Base-by-base conservation (phyloP, 1,140 invertebrate genomes). In the Diorhabda carinulata region DNA sequence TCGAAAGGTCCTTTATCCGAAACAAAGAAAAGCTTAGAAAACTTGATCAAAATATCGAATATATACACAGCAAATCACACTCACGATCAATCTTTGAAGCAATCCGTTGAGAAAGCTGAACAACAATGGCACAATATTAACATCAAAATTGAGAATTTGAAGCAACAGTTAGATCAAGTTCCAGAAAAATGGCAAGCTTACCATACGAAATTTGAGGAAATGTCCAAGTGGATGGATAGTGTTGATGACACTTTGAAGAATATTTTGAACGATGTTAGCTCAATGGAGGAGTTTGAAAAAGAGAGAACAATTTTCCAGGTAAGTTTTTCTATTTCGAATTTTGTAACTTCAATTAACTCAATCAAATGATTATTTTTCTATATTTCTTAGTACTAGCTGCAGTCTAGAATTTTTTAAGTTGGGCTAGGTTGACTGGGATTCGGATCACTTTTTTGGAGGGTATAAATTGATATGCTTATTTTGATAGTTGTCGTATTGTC, bases 131-230 rank as follows among this genome's bases (percentile, higher is more conserved):
- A 91, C 62, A 84, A 86, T 58, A 84, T 92, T 2, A 86, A 87
- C 40, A 83, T 86, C 6, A 88, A 88, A 77, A 85, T 95, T 10
- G 90, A 93, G 73, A 83, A 86, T 68, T 86, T 96, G 67, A 85
- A 88, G 59, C 84, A 89, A 67, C 91, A 94, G 69, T 80, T 97
- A 45, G 90, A 94, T 74, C 89, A 94, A 80, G 91, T 97, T 70
- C 94, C 94, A 3, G 91, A 94, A 65, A 91, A 95, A 78, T 97
- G 95, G 95, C 89, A 91, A 66, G 86, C 88, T 5, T 97, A 97
- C 75, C 89, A 89, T 80, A 81, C 87, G 59, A 95, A 90, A 85
- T 94, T 95, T 77, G 84, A 86, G 43, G 90, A 92, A 66, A 94
- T 97, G 87, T 87, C 89, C n/a, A 81, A 83, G 57, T 98, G 95